Conservation (phyloP, 2,797 vertebrate genomes). For the Myotis vivesi region DNA sequence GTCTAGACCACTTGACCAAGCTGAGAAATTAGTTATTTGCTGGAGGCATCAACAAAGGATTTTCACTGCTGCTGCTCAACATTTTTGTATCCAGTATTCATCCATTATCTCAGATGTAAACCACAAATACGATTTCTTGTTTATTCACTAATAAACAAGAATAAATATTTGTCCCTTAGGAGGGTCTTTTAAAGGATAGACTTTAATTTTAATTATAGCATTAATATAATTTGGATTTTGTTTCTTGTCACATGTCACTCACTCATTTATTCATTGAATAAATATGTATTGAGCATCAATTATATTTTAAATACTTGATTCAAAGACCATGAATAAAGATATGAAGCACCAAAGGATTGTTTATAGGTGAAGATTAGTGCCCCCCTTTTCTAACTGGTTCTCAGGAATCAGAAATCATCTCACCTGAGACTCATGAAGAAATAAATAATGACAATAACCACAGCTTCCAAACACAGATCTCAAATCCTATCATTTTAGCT, state of each 20-base stretch:
- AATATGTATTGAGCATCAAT: constrained; percentile 65
- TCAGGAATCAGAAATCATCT: not conserved
- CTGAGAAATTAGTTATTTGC: constrained; percentile 53
- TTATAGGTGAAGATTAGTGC: not conserved
- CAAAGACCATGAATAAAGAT: constrained; percentile 50
- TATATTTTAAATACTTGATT: constrained; percentile 49
- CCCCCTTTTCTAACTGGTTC: not conserved
- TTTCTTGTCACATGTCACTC: constrained; percentile 59
- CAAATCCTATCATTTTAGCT: not conserved
- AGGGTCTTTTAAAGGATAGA: constrained; percentile 57
- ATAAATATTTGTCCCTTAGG: constrained; percentile 31
- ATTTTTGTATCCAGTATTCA: constrained; percentile 31
- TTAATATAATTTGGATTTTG: constrained; percentile 60
- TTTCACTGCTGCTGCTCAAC: constrained; percentile 7
- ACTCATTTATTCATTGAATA: constrained; percentile 60
- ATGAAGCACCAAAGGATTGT: not conserved
- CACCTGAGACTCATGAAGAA: not conserved
- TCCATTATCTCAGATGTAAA: constrained; percentile 33
- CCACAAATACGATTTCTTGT: constrained; percentile 27
- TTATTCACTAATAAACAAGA: constrained; percentile 26
- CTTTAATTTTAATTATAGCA: constrained; percentile 60
- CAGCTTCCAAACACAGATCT: not conserved
- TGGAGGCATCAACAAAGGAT: constrained; percentile 50
- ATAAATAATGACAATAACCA: not conserved
- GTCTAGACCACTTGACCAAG: constrained; percentile 36